Evolutionary conservation across 2,888 invertebrate species (phyloP).

Genomic region (Melanchra persicariae): DNA sequence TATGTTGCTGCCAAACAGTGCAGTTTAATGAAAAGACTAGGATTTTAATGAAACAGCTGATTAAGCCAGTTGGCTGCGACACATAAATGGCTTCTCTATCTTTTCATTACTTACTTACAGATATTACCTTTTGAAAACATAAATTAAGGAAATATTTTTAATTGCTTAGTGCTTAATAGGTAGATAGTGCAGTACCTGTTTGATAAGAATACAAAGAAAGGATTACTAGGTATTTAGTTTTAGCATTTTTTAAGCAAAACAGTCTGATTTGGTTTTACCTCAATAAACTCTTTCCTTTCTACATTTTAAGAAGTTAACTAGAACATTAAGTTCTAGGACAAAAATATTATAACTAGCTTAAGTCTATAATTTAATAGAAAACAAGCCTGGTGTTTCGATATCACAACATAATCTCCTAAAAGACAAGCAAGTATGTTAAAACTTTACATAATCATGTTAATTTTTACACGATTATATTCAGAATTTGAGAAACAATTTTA

Average conservation of each 20-base stretch:
- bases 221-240: no score
- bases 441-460: neutral
- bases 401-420: neutral
- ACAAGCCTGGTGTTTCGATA: neutral
- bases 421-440: neutral
- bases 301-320: neutral
- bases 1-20: no score
- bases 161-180: neutral
- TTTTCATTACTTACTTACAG: no score
- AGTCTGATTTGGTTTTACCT: neutral
- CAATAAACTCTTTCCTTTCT: neutral
- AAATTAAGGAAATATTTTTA: neutral
- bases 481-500: neutral
- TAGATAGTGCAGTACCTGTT: neutral
- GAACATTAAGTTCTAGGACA: neutral
- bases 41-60: no score
- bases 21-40: no score
- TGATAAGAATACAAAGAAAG: neutral
- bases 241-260: no score
- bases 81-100: no score
- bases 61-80: no score
- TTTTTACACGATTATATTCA: conserved; percentile 9
- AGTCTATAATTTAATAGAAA: neutral
- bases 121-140: no score
- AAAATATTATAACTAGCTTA: neutral